Evolutionary conservation across 2,797 vertebrate species (phyloP), one percentile per base, ranked within the genome.

Genomic region (Nannoperca obscura): DNA sequence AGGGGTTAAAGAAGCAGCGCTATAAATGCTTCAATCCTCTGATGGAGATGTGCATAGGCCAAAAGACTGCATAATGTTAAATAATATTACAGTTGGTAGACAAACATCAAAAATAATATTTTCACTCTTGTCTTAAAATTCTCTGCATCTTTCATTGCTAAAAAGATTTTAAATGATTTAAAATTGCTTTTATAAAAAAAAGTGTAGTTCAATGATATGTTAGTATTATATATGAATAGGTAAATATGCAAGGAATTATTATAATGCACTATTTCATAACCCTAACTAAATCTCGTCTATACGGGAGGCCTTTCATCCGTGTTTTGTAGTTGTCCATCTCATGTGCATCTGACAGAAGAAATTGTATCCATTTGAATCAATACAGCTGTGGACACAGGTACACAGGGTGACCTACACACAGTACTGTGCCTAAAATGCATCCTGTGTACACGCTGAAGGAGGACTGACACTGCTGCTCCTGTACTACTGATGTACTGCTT

Each of bases 11-110:
- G 7, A 69, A 11, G 15, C 59, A 68, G 6, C 0, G 1, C 55
- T 55, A 2, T 46, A 53, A 71, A 70, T 66, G 60, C 78, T 79
- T 22, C 63, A 54, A 67, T 40, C 52, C 22, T 62, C 27, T 61
- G 59, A 74, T 55, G 42, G 27, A 76, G 61, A 0, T 70, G 46
- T 38, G 52, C 46, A 36, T 14, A 34, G n/a, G 24, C 40, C 19
- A 65, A 53, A 69, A 59, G 36, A 64, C 24, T 42, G n/a, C 14
- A 52, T 15, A 32, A 22, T 7, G 4, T 53, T 36, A 52, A 62
- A 64, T 27, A n/a, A 27, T 10, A 50, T 54, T 46, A 52, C 20
- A 46, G 6, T 0, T n/a, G n/a, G 19, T 20, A 11, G 13, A 47
- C 55, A 73, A 53, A 71, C 38, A 19, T 7, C 15, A 69, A 2